Percentiles rank a stretch among this genome's conserved stretches.
phyloP scores from a whole-genome alignment of 2,888 invertebrate species.

The Myopa testacea region DNA sequence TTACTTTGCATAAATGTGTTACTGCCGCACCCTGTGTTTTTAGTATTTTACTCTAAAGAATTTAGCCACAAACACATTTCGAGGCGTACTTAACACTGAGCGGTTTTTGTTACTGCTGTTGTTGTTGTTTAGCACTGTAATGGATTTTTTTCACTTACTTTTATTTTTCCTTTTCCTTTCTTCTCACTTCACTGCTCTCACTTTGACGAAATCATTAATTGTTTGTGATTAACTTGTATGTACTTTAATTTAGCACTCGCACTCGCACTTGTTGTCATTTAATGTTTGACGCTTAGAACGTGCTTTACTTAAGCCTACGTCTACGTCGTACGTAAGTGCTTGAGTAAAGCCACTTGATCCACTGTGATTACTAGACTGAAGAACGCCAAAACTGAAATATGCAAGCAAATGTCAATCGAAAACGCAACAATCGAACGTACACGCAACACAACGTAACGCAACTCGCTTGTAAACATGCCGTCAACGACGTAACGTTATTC shows the following conservation, averaged over 20 bases:
- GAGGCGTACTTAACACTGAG: no score
- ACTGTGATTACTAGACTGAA: background rate
- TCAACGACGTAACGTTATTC: slow-evolving; percentile 55
- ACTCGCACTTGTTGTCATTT: background rate
- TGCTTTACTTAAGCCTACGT: slow-evolving; percentile 16
- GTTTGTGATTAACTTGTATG: background rate
- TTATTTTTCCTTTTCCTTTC: background rate
- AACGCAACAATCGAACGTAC: background rate
- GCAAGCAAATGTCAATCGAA: background rate
- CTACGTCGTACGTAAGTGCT: background rate
- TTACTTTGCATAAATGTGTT: no score
- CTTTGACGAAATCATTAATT: background rate
- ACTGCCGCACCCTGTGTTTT: background rate
- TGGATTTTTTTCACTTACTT: no score
- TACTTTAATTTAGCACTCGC: background rate
- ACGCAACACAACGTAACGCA: slow-evolving; percentile 40
- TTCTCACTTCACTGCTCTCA: background rate
- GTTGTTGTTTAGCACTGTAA: no score
- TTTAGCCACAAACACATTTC: no score
- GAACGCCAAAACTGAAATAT: background rate
- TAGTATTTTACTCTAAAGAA: slow-evolving; percentile 1
- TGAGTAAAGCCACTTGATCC: background rate
- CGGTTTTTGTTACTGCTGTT: no score
- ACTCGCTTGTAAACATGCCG: slow-evolving; percentile 46
- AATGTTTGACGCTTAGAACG: background rate